phyloP scores from a whole-genome alignment of 1,140 invertebrate species.

The Bilobella aurantiaca region DNA sequence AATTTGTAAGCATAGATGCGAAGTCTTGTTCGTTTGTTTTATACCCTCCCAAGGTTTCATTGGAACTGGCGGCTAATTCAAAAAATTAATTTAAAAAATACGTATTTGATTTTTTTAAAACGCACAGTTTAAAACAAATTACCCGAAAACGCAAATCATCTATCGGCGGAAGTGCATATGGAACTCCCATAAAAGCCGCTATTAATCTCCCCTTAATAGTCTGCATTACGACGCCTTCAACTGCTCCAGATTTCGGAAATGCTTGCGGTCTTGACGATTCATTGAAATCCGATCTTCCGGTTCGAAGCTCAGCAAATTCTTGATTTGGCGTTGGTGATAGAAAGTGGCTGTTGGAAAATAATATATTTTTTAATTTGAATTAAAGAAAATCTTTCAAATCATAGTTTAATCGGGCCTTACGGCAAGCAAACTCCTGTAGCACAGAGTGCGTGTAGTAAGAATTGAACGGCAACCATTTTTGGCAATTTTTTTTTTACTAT shows the following conservation, averaged over 20 bases:
- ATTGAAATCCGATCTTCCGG: neutral
- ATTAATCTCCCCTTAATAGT: slow-evolving; percentile 21
- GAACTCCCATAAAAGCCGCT: slow-evolving; percentile 27
- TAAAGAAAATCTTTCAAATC: neutral
- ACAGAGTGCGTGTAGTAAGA: slow-evolving; percentile 11
- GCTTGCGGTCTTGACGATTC: neutral
- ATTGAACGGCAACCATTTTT: slow-evolving; percentile 2
- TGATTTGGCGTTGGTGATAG: neutral
- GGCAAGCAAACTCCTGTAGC: slow-evolving; percentile 2
- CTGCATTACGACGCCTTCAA: slow-evolving; percentile 23
- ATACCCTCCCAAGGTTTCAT: slow-evolving; percentile 33
- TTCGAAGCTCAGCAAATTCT: neutral
- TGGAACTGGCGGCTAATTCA: slow-evolving; percentile 27
- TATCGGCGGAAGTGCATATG: slow-evolving; percentile 25
- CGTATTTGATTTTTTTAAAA: neutral
- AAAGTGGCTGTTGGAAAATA: neutral
- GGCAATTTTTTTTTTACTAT: neutral
- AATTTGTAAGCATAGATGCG: slow-evolving; percentile 34
- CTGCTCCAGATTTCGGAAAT: neutral
- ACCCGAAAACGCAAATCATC: slow-evolving; percentile 24
- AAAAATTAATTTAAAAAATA: neutral
- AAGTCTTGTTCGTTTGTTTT: slow-evolving; percentile 28
- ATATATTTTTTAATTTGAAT: too few relatives aligned
- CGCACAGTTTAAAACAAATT: too few relatives aligned
- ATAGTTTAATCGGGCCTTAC: neutral